Evolutionary conservation across 2,888 invertebrate genomes (phyloP).

Genomic region (Hypercompe scribonia): DNA sequence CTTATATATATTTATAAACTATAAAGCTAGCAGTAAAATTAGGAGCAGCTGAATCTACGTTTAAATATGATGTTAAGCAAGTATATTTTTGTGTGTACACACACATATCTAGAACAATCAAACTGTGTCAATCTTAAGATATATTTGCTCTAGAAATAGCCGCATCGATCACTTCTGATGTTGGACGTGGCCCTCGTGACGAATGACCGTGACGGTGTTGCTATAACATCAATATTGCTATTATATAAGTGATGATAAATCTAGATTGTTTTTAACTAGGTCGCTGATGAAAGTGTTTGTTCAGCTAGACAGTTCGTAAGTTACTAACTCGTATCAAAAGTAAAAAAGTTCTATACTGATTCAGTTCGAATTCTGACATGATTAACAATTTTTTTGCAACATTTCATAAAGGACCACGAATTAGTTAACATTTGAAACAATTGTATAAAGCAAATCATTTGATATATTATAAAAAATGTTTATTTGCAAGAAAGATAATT

Average conservation of each 20-base stretch:
- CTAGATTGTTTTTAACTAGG: background rate
- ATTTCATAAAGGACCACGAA: too few species aligned
- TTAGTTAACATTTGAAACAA: too few species aligned
- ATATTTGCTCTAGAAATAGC: background rate
- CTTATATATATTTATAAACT: too few species aligned
- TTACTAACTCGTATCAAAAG: too few species aligned
- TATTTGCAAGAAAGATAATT: too few species aligned
- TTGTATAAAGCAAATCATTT: too few species aligned
- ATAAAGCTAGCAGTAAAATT: too few species aligned
- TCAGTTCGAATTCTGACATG: too few species aligned
- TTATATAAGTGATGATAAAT: conserved; percentile 1
- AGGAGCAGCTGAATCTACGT: too few species aligned
- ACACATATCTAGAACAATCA: background rate
- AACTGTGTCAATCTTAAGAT: background rate
- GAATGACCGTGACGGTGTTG: background rate
- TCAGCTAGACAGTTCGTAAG: background rate
- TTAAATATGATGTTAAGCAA: background rate
- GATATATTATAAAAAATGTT: too few species aligned
- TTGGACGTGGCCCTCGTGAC: background rate
- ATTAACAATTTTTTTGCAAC: too few species aligned
- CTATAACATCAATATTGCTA: conserved; percentile 1
- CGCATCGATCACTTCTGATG: background rate
- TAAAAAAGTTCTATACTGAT: too few species aligned
- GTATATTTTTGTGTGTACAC: background rate
- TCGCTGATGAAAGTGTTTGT: background rate